Evolutionary conservation across 2,797 vertebrate genomes (phyloP).

Genomic region (Phoebastria nigripes): DNA sequence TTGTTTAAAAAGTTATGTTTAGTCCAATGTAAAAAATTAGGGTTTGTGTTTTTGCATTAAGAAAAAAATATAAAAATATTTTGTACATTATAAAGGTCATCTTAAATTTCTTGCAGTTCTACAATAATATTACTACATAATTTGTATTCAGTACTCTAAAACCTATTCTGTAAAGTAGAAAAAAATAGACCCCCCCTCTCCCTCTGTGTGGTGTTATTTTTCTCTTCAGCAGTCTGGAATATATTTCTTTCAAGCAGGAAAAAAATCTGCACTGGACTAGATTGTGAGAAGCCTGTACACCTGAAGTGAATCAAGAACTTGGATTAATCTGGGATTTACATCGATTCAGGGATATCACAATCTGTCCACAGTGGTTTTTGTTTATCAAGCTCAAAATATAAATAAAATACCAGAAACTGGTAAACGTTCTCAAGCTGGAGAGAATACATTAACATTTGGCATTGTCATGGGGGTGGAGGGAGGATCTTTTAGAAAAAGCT

Average conservation of each 20-base stretch:
- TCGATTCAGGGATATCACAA: neutral
- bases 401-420: neutral
- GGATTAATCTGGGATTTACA: neutral
- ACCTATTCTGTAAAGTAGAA: slow-evolving; percentile 36
- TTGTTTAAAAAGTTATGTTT: slow-evolving; percentile 63
- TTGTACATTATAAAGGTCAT: slow-evolving; percentile 65
- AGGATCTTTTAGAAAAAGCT: neutral
- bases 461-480: rapidly evolving
- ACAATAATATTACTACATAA: slow-evolving; percentile 40
- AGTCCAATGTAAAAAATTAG: slow-evolving; percentile 64
- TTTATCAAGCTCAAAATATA: neutral
- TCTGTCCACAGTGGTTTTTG: neutral
- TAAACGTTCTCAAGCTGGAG: neutral
- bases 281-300: neutral
- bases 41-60: slow-evolving; percentile 48
- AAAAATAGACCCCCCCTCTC: slow-evolving; percentile 17
- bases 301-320: neutral
- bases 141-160: slow-evolving; percentile 55
- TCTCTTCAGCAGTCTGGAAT: slow-evolving; percentile 42
- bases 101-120: slow-evolving; percentile 48
- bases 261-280: neutral
- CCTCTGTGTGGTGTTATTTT: neutral
- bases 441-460: neutral
- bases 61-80: slow-evolving; percentile 76
- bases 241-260: neutral